Base-by-base conservation (phyloP, 2,113 vertebrate species). In the Saccopteryx leptura region DNA sequence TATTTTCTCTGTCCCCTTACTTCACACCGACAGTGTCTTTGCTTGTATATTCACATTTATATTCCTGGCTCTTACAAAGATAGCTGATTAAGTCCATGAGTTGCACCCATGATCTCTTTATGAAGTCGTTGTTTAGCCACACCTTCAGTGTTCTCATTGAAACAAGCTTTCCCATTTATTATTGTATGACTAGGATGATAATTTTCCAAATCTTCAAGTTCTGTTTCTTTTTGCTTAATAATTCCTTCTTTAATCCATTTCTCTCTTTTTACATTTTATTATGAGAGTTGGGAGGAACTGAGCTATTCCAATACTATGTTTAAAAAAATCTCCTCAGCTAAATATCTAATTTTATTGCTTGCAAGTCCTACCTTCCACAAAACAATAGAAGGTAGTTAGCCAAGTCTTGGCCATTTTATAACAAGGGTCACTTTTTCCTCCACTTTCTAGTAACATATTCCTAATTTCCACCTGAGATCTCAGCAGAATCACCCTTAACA, bases 141-240 rank as follows among this genome's bases (percentile, higher is more conserved):
- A 60, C 1, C 10, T 31, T 88, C 82, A 31, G 52, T 14, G 17
- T 33, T 66, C 24, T 54, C 69, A 52, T 71, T 31, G 81, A n/a
- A 85, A 33, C n/a, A 88, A 88, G 8, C 4, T 46, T 93, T 76
- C 18, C 26, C 7, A 2, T 33, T 82, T 66, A 72, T 65, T 72
- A 39, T 14, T 65, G 18, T 6, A 50, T 58, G 39, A 54, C 54
- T n/a, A 91, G 50, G 63, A 19, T 68, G 28, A 84, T 58, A 60
- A 48, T 86, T 88, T 78, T 58, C 54, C n/a, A 88, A 60, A 88
- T 87, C 91, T 66, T 88, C 75, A 88, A 46, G 61, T 82, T 91
- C 71, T 84, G 14, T 7, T 90, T 58, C 11, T 86, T 61, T 50
- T 54, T 74, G n/a, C 58, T 46, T 80, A 56, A 50, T 17, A 54